These are phyloP conservation scores for Anastrepha obliqua DNA, from an alignment of 1,140 invertebrate species.

Conservation along the genomic window DNA sequence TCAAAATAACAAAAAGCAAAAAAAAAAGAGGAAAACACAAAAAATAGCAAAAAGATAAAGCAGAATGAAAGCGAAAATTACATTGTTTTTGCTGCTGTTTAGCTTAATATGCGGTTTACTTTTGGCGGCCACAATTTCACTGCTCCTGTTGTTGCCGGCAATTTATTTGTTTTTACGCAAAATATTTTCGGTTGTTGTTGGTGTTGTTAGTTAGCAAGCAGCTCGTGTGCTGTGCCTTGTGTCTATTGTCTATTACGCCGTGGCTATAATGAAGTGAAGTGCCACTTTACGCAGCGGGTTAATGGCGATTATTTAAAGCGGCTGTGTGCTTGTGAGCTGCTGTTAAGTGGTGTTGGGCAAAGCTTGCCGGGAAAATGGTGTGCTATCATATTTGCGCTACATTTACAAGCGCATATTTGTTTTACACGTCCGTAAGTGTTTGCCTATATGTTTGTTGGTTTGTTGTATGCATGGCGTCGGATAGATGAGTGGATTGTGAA, in stretches of 20 bases:
- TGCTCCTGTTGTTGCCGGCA: neutral
- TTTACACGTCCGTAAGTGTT: no score
- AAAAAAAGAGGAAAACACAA: neutral
- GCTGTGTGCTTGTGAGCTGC: neutral
- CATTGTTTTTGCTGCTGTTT: neutral
- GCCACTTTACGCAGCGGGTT: neutral
- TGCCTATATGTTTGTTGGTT: no score
- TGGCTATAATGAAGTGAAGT: slow-evolving; percentile 11
- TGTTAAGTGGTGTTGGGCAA: neutral
- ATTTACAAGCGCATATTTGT: no score
- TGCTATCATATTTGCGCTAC: neutral
- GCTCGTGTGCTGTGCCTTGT: neutral
- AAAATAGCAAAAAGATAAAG: neutral
- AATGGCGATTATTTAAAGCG: slow-evolving; percentile 13
- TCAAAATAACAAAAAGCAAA: neutral
- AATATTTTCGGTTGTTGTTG: neutral
- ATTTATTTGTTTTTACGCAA: slow-evolving; percentile 18
- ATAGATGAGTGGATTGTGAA: neutral
- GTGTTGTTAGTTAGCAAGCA: neutral
- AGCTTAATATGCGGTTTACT: slow-evolving; percentile 26
- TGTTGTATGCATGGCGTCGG: neutral
- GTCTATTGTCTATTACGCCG: slow-evolving; percentile 10
- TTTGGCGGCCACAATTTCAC: slow-evolving; percentile 16
- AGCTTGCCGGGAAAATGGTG: neutral
- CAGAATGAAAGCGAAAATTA: neutral